Base-by-base conservation (phyloP, 1,140 invertebrate genomes). In the Drosophila melanica region DNA sequence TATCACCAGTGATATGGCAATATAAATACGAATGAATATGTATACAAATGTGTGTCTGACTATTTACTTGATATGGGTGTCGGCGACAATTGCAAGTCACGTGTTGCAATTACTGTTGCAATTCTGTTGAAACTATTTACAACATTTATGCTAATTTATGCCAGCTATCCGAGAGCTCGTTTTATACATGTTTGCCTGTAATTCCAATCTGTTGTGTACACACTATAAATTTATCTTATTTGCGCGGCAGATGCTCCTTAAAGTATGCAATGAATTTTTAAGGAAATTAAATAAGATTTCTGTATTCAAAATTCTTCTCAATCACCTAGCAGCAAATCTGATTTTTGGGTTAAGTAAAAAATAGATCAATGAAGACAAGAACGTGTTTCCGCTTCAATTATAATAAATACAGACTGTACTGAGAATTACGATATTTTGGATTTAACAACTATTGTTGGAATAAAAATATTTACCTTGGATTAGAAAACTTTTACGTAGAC, bases 21-120 rank as follows among this genome's bases (percentile, higher is more conserved):
- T 42, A 50, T 11, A 37, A 48, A 58, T 30, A 39, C 9, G 4
- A 59, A 58, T 18, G 42, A 42, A 50, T 48, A 53, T 12, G 3
- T 42, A 39, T 45, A 11, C 55, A 33, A 30, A 42, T 59, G 37
- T 14, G 1, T 23, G 50, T 27, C 6, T 23, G 50, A 35, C n/a
- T 33, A 51, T 41, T 39, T 58, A 37, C 30, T 59, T 50, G 42
- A 60, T 39, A 71, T 48, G 37, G 57, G 66, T 71, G 77, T 63
- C 33, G 63, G 66, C 59, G 60, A 37, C 64, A 75, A 75, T 79
- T 79, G 51, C 48, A 27, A 41, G 79, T 81, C 79, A 81, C 79
- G 79, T 80, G 81, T 81, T 70, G 35, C 45, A 54, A 54, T 68
- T 73, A 64, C 66, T 69, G 69, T 77, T 62, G 81, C 44, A 81